Evolutionary conservation across 2,888 invertebrate genomes (phyloP).

Genomic region (Drosophila nr. perissopoda): DNA sequence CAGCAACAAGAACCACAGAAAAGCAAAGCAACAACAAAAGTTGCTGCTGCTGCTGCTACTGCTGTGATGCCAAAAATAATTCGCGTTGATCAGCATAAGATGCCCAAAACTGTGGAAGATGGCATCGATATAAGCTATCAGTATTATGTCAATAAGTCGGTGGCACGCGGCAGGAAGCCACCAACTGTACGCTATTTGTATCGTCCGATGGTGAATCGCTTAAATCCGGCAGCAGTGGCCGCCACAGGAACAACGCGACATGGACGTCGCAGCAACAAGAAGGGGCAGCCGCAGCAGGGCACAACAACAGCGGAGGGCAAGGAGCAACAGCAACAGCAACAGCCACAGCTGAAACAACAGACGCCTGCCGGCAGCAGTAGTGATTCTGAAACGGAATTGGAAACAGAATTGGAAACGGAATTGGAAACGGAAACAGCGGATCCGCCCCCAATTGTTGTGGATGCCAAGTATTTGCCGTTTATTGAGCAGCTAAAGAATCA

Average conservation of each 20-base stretch:
- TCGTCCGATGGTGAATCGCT: conserved; percentile 64
- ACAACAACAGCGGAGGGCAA: conserved; percentile 2
- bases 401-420: background rate
- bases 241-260: conserved; percentile 10
- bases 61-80: conserved; percentile 49
- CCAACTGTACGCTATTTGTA: conserved; percentile 61
- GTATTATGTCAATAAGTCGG: conserved; percentile 56
- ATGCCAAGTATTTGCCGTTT: conserved; percentile 52
- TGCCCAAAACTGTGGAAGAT: conserved; percentile 65
- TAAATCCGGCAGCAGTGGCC: conserved; percentile 31
- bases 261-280: conserved; percentile 29
- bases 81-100: conserved; percentile 57
- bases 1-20: conserved; percentile 1
- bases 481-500: conserved; percentile 41
- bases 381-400: background rate
- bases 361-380: background rate
- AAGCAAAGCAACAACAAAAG: background rate
- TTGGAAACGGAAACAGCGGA: conserved; percentile 1
- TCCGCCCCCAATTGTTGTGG: conserved; percentile 54
- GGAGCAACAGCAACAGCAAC: background rate
- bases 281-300: background rate
- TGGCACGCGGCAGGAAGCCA: conserved; percentile 57
- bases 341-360: conserved; percentile 1
- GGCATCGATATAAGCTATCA: conserved; percentile 72
- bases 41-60: background rate